Conservation (phyloP, 2,888 invertebrate genomes). For the Caenorhabditis sp. region DNA sequence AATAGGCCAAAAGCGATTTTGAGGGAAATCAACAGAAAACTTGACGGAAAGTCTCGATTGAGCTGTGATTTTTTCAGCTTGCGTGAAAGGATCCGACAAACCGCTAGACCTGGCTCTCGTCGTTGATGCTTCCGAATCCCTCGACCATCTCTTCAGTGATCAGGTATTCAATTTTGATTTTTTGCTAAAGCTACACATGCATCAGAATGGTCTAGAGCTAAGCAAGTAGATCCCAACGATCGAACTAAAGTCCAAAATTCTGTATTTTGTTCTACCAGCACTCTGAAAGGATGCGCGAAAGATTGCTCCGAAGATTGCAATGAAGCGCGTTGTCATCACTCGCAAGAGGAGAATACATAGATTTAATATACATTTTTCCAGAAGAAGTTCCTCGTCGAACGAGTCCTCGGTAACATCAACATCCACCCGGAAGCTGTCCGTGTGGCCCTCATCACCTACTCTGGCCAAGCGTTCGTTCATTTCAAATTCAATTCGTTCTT, state of each 20-base stretch:
- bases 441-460: conserved; percentile 79
- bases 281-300: no score
- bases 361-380: no score
- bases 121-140: conserved; percentile 81
- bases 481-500: conserved; percentile 79
- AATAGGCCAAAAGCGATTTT: no score
- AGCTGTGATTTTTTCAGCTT: conserved; percentile 67
- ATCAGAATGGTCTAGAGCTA: no score
- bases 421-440: conserved; percentile 82
- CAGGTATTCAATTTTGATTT: conserved; percentile 54
- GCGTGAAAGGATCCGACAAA: conserved; percentile 81
- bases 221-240: no score
- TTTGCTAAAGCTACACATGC: not conserved
- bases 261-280: no score
- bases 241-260: no score
- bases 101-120: conserved; percentile 81
- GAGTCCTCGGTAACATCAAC: conserved; percentile 80
- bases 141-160: conserved; percentile 79
- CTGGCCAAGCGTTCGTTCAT: conserved; percentile 78
- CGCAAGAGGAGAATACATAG: no score
- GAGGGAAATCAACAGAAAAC: no score
- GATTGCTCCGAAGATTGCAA: no score
- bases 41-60: no score
- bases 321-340: no score
- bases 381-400: conserved; percentile 77